Evolutionary conservation across 92 coral and sea anemone genomes (phyloP).

Genomic region (Plumapathes pennacea): DNA sequence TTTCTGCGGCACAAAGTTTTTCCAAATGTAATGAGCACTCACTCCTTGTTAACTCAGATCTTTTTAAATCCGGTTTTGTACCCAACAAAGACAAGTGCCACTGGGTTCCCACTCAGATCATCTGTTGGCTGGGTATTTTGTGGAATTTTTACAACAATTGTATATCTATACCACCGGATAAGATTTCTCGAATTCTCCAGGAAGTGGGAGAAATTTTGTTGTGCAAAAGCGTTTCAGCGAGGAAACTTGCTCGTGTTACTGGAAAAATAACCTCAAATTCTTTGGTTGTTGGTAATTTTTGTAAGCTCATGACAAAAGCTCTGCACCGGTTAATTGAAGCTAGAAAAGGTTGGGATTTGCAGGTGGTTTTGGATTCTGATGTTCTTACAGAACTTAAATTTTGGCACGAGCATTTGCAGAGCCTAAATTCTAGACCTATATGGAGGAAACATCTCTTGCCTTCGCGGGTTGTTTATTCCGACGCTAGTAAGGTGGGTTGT

Average conservation of each 20-base stretch:
- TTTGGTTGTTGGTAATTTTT: conserved; percentile 24
- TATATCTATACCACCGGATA: background rate
- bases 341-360: conserved; percentile 31
- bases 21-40: background rate
- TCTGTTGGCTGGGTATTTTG: conserved; percentile 33
- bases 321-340: conserved; percentile 19
- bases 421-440: conserved; percentile 24
- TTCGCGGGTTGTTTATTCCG: conserved; percentile 39
- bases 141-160: conserved; percentile 11
- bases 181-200: conserved; percentile 1
- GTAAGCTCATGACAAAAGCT: conserved; percentile 41
- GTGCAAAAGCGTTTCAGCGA: conserved; percentile 3
- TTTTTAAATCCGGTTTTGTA: conserved; percentile 24
- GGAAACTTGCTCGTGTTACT: conserved; percentile 19
- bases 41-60: conserved; percentile 13
- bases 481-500: conserved; percentile 57
- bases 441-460: conserved; percentile 4
- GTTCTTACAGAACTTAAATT: conserved; percentile 26
- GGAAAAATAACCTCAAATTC: conserved; percentile 32
- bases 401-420: conserved; percentile 23
- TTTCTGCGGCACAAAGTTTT: background rate
- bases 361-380: conserved; percentile 13
- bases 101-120: conserved; percentile 40
- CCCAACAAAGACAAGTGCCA: conserved; percentile 20
- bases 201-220: too few species aligned